Conservation (phyloP, 2,888 invertebrate species). For the Caenorhabditis imperialis region DNA sequence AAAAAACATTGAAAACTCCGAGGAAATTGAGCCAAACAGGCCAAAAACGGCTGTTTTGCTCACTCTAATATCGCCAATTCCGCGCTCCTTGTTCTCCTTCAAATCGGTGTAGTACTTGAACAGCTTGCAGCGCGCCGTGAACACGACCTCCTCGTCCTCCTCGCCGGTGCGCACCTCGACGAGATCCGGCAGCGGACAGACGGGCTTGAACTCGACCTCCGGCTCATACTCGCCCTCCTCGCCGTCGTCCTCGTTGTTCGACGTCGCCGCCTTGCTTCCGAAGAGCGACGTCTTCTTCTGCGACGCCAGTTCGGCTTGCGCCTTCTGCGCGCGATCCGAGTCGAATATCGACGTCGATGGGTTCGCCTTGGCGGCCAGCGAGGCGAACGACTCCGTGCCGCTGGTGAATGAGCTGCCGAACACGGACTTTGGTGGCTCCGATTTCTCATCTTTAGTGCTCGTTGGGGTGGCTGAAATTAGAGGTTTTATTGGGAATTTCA, state of each 20-base stretch:
- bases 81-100: conserved; percentile 80
- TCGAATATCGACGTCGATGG: conserved; percentile 39
- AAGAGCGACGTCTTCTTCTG: conserved; percentile 56
- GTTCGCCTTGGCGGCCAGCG: conserved; percentile 24
- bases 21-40: too few species aligned
- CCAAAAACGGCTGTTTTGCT: too few species aligned
- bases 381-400: conserved; percentile 26
- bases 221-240: conserved; percentile 69
- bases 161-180: conserved; percentile 77
- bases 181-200: conserved; percentile 75
- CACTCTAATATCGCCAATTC: conserved; percentile 81
- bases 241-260: conserved; percentile 31
- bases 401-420: conserved; percentile 41
- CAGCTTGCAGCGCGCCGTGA: conserved; percentile 79
- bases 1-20: too few species aligned
- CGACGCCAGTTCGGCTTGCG: conserved; percentile 55
- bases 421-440: conserved; percentile 26
- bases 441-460: conserved; percentile 8
- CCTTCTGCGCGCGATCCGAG: conserved; percentile 48
- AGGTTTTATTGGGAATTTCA: too few species aligned
- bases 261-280: conserved; percentile 18
- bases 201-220: conserved; percentile 74
- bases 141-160: conserved; percentile 77
- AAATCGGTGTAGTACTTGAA: conserved; percentile 77
- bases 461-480: neutral